Evolutionary conservation across 2,113 vertebrate genomes (phyloP), one percentile per base, ranked within the genome.

Genomic region (Clarias gariepinus): DNA sequence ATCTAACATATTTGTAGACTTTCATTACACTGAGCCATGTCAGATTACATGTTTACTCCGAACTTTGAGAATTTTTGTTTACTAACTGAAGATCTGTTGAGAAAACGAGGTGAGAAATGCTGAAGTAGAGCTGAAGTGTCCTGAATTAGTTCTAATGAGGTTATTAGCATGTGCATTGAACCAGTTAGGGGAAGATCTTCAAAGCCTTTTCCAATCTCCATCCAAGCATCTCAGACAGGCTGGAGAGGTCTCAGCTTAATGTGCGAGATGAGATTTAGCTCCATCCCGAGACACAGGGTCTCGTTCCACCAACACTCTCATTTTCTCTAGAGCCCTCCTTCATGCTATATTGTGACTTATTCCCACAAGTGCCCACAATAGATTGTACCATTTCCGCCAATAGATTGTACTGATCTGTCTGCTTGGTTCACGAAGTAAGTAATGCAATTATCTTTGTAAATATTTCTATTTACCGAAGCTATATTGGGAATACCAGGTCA

Each of bases 151-250:
- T 68, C 30, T 88, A 83, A 88, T 76, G 81, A 87, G 79, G 80
- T 90, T 89, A 90, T 91, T 91, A 90, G 73, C 73, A 81, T 91
- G 86, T 87, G 80, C 83, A 86, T 78, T 88, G 60, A 90, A 89
- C 76, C 89, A 89, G 86, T 89, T 89, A 84, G n/a, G 47, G 66
- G 68, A 86, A 81, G 84, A 69, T 84, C 77, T 87, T 82, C 60
- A 82, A 89, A 88, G 74, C 11, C 68, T 85, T 89, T 85, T 76
- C n/a, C 84, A 82, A 82, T 77, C 81, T 88, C 55, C 73, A 86
- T 66, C 58, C 66, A 78, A 76, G 57, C 64, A 86, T 71, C 82
- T 86, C 82, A 87, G 47, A 81, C 90, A 77, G 47, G 36, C 82
- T 85, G 84, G 82, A 89, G 73, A 85, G 58, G 63, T 60, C 52